Evolutionary conservation across 2,888 invertebrate species (phyloP).

Genomic region (Chaetogeoica ovagalla): DNA sequence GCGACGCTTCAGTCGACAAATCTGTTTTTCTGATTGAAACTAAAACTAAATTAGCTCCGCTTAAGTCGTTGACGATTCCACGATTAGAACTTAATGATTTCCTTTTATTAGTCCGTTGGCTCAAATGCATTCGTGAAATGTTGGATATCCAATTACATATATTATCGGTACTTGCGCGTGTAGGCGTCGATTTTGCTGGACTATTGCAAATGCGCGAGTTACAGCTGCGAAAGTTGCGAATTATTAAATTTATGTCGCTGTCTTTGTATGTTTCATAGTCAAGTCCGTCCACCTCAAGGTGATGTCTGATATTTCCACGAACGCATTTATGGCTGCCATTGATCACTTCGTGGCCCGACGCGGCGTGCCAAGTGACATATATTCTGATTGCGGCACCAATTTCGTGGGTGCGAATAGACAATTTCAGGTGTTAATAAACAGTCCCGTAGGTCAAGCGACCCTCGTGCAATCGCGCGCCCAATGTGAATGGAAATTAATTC

Average conservation of each 20-base stretch:
- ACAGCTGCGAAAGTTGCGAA: neutral
- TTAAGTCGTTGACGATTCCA: neutral
- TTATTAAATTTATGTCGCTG: neutral
- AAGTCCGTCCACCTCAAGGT: neutral
- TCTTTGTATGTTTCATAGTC: neutral
- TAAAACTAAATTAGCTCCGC: neutral
- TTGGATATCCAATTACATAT: neutral
- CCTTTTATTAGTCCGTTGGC: neutral
- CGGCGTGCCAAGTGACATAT: neutral
- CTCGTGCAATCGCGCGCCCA: neutral
- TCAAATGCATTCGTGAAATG: neutral
- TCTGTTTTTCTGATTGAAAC: neutral
- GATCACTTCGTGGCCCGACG: neutral
- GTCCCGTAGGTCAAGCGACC: constrained; percentile 36
- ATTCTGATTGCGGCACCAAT: neutral
- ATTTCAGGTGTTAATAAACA: neutral
- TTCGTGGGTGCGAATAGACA: neutral
- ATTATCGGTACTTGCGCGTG: neutral
- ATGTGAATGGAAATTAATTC: constrained; percentile 54
- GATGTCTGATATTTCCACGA: neutral
- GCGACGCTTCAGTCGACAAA: neutral
- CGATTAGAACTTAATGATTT: neutral
- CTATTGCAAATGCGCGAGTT: neutral
- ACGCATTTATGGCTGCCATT: neutral
- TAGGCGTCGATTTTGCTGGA: neutral